Percentiles rank a stretch among this genome's conserved stretches.
phyloP scores from a whole-genome alignment of 1,140 invertebrate genomes.

The Papilio dardanus region DNA sequence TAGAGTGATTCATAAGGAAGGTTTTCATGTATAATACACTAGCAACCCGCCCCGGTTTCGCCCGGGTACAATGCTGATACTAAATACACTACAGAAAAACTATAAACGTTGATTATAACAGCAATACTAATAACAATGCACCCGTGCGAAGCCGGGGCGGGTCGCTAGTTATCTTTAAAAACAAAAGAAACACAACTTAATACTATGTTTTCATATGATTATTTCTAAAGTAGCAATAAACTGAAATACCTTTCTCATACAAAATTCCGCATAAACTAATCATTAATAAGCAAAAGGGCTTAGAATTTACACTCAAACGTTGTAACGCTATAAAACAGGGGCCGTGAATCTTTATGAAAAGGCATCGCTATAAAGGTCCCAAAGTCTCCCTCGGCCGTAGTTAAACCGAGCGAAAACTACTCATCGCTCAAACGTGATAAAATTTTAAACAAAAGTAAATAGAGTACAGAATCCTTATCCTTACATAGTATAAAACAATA shows the following conservation, averaged over 20 bases:
- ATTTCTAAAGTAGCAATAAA: neutral
- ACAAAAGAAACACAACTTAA: too few relatives aligned
- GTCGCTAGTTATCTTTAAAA: too few relatives aligned
- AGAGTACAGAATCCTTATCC: neutral
- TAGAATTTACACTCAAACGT: neutral
- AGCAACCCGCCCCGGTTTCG: too few relatives aligned
- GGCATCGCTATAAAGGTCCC: neutral
- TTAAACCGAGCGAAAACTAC: constrained; percentile 18
- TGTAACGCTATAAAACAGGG: constrained; percentile 4
- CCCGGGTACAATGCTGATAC: too few relatives aligned
- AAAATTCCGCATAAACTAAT: neutral
- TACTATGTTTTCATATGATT: too few relatives aligned
- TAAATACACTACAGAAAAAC: too few relatives aligned
- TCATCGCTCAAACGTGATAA: constrained; percentile 1
- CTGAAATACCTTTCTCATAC: neutral
- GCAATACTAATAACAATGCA: too few relatives aligned
- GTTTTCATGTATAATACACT: too few relatives aligned
- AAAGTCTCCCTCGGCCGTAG: neutral
- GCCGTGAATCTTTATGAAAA: constrained; percentile 10
- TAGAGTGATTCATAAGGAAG: too few relatives aligned
- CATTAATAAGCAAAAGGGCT: neutral
- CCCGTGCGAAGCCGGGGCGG: too few relatives aligned
- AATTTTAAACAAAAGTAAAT: constrained; percentile 11
- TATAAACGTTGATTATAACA: too few relatives aligned
- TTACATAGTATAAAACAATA: neutral